Evolutionary conservation across 2,797 vertebrate species (phyloP).

Genomic region (Eulemur mongoz): DNA sequence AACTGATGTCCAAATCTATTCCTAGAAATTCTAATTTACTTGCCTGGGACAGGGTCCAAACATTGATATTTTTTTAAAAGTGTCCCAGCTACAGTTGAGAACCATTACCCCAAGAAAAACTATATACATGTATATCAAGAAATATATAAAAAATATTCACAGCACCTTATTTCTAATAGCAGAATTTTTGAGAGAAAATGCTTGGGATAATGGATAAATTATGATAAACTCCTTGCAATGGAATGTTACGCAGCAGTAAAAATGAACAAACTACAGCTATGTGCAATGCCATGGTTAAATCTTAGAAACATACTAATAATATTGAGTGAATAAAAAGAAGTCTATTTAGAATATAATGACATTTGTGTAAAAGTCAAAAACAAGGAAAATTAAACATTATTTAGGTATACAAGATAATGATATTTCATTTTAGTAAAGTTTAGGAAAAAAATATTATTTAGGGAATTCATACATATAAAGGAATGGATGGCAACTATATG

Average conservation of each 20-base stretch:
- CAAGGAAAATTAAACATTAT: neutral
- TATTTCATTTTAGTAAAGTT: neutral
- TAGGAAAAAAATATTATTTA: neutral
- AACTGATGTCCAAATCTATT: neutral
- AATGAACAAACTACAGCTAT: neutral
- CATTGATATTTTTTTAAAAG: neutral
- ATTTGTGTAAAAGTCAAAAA: neutral
- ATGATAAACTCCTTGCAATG: neutral
- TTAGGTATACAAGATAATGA: neutral
- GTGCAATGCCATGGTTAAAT: neutral
- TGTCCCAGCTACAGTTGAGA: neutral
- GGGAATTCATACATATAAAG: neutral
- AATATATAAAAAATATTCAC: neutral
- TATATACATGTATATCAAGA: neutral
- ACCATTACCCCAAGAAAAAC: neutral
- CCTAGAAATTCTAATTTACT: neutral
- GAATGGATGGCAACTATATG: neutral
- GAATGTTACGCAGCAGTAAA: neutral
- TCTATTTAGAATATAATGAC: neutral
- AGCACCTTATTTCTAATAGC: neutral
- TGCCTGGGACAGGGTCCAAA: neutral
- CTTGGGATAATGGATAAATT: neutral
- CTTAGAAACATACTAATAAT: neutral
- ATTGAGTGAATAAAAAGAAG: neutral
- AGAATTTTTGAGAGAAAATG: neutral